Base-by-base conservation (phyloP, 1,140 invertebrate species). In the Fopius arisanus region DNA sequence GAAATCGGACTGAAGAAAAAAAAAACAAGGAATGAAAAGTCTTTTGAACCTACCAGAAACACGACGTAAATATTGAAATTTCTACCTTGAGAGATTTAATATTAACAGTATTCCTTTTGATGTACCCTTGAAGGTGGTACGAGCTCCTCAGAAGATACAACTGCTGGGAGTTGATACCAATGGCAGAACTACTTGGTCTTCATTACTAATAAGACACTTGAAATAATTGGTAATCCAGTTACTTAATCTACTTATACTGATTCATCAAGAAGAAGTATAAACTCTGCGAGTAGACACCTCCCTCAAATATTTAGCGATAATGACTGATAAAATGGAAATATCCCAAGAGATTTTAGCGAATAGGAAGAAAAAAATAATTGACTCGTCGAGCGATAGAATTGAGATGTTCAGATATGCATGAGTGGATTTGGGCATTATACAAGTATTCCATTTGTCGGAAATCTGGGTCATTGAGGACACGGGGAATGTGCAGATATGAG, bases 21-120 rank as follows among this genome's bases (percentile, higher is more conserved):
- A 59, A 59, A 59, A 59, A 41, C 28, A 67, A 67, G 28, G 28
- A 33, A 71, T 40, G 63, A 37, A 65, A 59, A 33, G 16, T 54
- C 40, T 43, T 33, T 33, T 65, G 51, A 48, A 28, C 62, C 40
- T 51, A 3, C 31, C 31, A 37, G 66, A 68, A 75, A 77, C 75
- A 79, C 77, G 63, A 70, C 73, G 79, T 77, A 79, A 79, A 82
- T 70, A 77, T 37, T 68, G 67, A 72, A 66, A 78, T 80, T 82
- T 81, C 74, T 69, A 82, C 81, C 80, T 76, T 28, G n/a, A 48
- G 26, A 67, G 77, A 79, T 80, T 83, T 83, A 82, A 81, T 80
- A 81, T 83, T 83, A 83, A 83, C 70, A 73, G 76, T 76, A 82
- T 82, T 83, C 80, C 81, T 82, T 83, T 83, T 82, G 80, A 83